Base-by-base conservation (phyloP, 2,888 invertebrate genomes). In the Melinopterus prodromus region DNA sequence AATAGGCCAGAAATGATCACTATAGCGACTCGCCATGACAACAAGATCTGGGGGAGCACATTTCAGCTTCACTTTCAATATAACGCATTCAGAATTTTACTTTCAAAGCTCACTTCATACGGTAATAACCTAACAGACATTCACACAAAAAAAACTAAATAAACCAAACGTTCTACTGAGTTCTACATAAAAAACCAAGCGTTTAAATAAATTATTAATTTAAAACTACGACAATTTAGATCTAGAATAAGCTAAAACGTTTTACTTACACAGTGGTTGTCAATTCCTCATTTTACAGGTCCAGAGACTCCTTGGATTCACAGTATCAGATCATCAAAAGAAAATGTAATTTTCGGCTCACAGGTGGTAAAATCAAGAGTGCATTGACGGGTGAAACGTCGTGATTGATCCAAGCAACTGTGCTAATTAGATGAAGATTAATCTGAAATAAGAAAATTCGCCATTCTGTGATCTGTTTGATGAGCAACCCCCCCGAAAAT, bases 21-120 rank as follows among this genome's bases (percentile, higher is more conserved):
- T 88, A 89, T 89, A 87, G 88, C 86, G 86, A 89, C 88, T 83
- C 84, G 82, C 88, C 87, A 88, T 88, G 87, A 87, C 86, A 87
- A 88, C 88, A 80, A n/a, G 82, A 84, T 85, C 86, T 79, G 72
- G 85, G 85, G 86, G 88, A 87, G 84, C 84, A 84, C 85, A 83
- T 85, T 71, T 35, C 35, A 16, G 71, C 14, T 16, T 26, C 83
- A 83, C 86, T 87, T 86, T 86, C 85, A 83, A 84, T 86, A 82
- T 76, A 15, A 79, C 80, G 6, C 7, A 74, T 6, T 26, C 35
- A 14, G 12, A 74, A 53, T 7, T 2, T 53, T 12, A 53, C 53
- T 53, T 53, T 53, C 53, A 53, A 7, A 53, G 12, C 53, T 2
- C 26, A 26, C 1, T 26, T 26, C 26, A 53, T 2, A 53, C 9